phyloP scores from a whole-genome alignment of 1,140 invertebrate species.

The Bombus consobrinus region DNA sequence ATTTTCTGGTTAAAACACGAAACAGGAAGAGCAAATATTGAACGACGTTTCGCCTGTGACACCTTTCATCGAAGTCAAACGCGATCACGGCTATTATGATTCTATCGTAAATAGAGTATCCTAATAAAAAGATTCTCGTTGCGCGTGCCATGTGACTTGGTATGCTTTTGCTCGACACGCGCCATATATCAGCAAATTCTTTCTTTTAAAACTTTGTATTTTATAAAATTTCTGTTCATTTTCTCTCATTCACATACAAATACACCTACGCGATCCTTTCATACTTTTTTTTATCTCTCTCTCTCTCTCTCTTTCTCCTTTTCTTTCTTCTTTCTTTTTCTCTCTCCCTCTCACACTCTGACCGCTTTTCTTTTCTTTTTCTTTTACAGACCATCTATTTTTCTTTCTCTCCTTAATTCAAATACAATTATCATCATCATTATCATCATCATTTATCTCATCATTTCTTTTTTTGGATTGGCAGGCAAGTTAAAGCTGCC shows the following conservation, averaged over 20 bases:
- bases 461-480: slow-evolving; percentile 77
- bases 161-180: slow-evolving; percentile 17
- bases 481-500: slow-evolving; percentile 77
- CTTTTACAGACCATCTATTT: slow-evolving; percentile 7
- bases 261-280: neutral
- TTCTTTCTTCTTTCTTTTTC: neutral
- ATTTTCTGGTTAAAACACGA: neutral
- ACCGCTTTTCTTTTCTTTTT: slow-evolving; percentile 34
- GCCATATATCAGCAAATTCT: slow-evolving; percentile 50
- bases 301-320: slow-evolving; percentile 8
- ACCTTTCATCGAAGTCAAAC: slow-evolving; percentile 68
- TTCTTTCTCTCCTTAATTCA: slow-evolving; percentile 47
- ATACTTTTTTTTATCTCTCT: neutral
- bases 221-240: slow-evolving; percentile 61
- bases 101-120: slow-evolving; percentile 66
- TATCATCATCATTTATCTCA: neutral
- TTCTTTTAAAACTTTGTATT: slow-evolving; percentile 55
- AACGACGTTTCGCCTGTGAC: slow-evolving; percentile 43
- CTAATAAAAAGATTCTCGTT: slow-evolving; percentile 62
- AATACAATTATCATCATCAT: neutral
- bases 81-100: slow-evolving; percentile 67
- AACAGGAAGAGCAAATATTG: slow-evolving; percentile 6
- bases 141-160: neutral
- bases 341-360: slow-evolving; percentile 31
- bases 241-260: slow-evolving; percentile 4